Evolutionary conservation across 23 tunicate species (phyloP).

Genomic region (Diplosoma virens): DNA sequence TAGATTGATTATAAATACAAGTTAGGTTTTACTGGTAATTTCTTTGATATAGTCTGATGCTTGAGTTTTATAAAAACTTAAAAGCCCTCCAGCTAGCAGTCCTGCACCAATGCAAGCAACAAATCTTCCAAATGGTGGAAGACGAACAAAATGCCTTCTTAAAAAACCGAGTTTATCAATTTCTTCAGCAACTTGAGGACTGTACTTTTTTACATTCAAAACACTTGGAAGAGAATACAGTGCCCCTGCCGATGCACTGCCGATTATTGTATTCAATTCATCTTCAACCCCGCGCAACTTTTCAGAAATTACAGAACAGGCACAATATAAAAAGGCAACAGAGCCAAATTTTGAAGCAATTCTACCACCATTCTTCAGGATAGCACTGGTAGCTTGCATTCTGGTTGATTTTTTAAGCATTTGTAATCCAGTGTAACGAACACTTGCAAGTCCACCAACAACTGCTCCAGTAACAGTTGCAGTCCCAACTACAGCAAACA

Average conservation of each 20-base stretch:
- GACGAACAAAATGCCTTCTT: conserved; percentile 47
- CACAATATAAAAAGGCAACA: conserved; percentile 68
- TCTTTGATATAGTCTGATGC: conserved; percentile 72
- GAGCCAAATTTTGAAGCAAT: conserved; percentile 88
- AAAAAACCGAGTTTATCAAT: conserved; percentile 46
- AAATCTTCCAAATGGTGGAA: conserved; percentile 81
- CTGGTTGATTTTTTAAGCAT: conserved; percentile 60
- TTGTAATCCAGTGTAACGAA: conserved; percentile 76
- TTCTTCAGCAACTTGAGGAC: conserved; percentile 47
- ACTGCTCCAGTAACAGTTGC: conserved; percentile 67
- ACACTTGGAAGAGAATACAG: conserved; percentile 61
- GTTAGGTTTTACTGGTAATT: conserved; percentile 51
- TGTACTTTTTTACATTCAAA: conserved; percentile 54
- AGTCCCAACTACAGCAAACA: conserved; percentile 76
- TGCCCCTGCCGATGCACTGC: conserved; percentile 85
- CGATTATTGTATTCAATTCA: conserved; percentile 77
- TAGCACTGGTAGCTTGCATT: conserved; percentile 82
- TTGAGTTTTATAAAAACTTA: conserved; percentile 59
- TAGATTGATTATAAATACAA: too few relatives aligned
- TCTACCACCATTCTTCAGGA: conserved; percentile 74
- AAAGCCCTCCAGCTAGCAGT: conserved; percentile 46
- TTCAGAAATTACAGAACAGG: conserved; percentile 78
- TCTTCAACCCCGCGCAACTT: conserved; percentile 79
- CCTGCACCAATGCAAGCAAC: conserved; percentile 54
- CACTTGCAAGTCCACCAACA: conserved; percentile 70